A percentile compares a stretch with the other conserved stretches of the same genome.
phyloP scores from a whole-genome alignment of 2,888 invertebrate species.

The Ptilodon capucinus region DNA sequence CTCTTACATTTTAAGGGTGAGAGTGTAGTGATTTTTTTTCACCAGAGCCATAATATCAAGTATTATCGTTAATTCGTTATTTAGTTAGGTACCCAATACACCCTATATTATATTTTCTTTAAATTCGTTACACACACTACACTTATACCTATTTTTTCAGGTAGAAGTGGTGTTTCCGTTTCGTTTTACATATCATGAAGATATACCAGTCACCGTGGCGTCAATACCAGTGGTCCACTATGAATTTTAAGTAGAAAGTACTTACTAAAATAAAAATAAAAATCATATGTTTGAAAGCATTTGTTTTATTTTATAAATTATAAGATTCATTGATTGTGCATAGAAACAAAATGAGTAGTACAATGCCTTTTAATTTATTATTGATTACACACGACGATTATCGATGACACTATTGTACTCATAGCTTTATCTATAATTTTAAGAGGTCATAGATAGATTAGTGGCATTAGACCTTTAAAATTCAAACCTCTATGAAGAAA shows the following conservation, averaged over 20 bases:
- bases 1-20: slow-evolving; percentile 61
- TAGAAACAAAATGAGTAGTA: too few species aligned
- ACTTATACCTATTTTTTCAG: slow-evolving; percentile 40
- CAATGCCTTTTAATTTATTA: too few species aligned
- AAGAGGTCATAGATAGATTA: too few species aligned
- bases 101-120: too few species aligned
- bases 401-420: background rate
- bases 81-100: too few species aligned
- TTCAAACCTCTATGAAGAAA: background rate
- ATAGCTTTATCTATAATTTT: background rate
- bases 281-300: background rate
- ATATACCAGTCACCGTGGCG: slow-evolving; percentile 53
- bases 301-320: too few species aligned
- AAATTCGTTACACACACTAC: background rate
- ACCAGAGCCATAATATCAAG: too few species aligned
- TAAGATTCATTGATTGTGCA: too few species aligned
- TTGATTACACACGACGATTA: too few species aligned
- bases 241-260: slow-evolving; percentile 42
- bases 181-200: slow-evolving; percentile 49
- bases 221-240: slow-evolving; percentile 57
- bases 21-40: slow-evolving; percentile 11
- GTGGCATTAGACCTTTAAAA: too few species aligned
- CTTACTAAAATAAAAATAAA: too few species aligned
- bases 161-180: slow-evolving; percentile 49
- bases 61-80: too few species aligned